Evolutionary conservation across 2,797 vertebrate species (phyloP), one percentile per base, ranked within the genome.

Genomic region (Microcaecilia unicolor): DNA sequence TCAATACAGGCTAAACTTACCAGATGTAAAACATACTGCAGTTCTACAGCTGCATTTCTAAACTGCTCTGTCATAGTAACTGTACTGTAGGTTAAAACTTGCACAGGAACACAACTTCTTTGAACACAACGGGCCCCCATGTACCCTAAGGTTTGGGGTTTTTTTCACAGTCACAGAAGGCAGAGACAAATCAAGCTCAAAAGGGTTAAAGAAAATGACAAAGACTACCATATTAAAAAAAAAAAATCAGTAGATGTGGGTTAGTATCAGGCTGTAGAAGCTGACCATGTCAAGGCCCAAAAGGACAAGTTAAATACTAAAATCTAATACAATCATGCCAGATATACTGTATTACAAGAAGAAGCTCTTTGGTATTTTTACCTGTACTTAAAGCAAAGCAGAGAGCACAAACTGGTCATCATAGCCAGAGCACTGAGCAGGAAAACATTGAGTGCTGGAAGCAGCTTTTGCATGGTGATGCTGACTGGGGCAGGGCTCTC

Each of bases 301-400:
- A 41, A 50, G 32, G 48, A 54, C 7, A 68, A 61, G n/a, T 40
- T 15, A 3, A 27, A 50, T 31, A 34, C 16, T 18, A 9, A 13
- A 28, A 22, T 14, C 28, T 18, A 21, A 15, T 2, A 28, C 15
- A 3, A 8, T 10, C 9, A 28, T 9, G 32, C 11, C 20, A 40
- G 35, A 22, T 10, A 1, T 4, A 7, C 4, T 4, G 6, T 1
- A 15, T 26, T n/a, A 15, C 3, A 13, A 46, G 38, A 45, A 28
- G 41, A 17, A 39, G 27, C 29, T 12, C 22, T 22, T 9, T 2
- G 13, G 25, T 8, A 36, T 61, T 69, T n/a, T 84, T 98, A 99
- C 94, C 94, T 97, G 92, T 91, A 97, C 76, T 89, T 91, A 71
- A 92, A 62, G 91, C 91, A 97, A 81, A 99, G 86, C 60, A 98